Base-by-base conservation (phyloP, 1,140 invertebrate species). In the Rhopalosiphum maidis region DNA sequence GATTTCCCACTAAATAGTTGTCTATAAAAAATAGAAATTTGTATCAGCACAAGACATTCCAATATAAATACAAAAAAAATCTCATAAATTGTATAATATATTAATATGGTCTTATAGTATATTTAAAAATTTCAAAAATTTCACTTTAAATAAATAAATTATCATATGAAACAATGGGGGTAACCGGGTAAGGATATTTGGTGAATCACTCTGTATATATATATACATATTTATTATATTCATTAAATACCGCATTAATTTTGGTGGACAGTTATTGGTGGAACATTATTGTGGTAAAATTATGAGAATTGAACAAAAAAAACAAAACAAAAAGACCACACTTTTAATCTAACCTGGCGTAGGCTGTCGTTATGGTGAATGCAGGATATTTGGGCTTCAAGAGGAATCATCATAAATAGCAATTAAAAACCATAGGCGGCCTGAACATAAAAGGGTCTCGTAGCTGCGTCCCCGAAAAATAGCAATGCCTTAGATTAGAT, bases 401-500 rank as follows among this genome's bases (percentile, higher is more conserved):
- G 82, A 51, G 91, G 91, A 54, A 85, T 86, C 91, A 85, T 93
- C 91, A 54, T 93, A 93, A 93, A 93, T 93, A 93, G 91, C 91
- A 93, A 93, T 93, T 93, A 93, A 93, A 93, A 93, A 86, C 91
- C 91, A 85, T 86, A 54, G 82, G 91, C 82, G 91, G 85, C 82
- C 82, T 23, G 48, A 9, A 91, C 77, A n/a, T 85, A 93, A 90
- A 92, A 54, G 91, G 60, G 43, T 43, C 90, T 90, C 8, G 85
- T 30, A 25, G 43, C 85, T 30, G 6, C 41, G n/a, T 83, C 48
- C 77, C 48, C 68, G 91, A 83, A 41, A 92, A 92, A 92, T 37
- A 55, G 68, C 18, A 23, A 48, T 41, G 91, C 68, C 82, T 48
- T 51, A 85, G 91, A 85, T 86, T 86, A 86, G 82, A 86, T 48